phyloP scores from a whole-genome alignment of 2,888 invertebrate genomes.

The Agrochola lota region DNA sequence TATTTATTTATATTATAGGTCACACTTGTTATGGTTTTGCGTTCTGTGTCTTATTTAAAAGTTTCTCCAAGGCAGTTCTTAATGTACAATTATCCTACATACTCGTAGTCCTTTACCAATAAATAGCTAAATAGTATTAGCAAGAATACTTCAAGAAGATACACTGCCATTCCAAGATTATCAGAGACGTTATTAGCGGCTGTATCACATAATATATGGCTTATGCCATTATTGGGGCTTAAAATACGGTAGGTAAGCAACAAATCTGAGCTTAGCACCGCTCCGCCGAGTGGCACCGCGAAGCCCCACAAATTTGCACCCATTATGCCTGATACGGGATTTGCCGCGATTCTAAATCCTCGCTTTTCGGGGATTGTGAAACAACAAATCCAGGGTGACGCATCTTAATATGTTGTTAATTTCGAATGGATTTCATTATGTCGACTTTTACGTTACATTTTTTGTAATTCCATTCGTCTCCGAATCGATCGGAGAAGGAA shows the following conservation, averaged over 20 bases:
- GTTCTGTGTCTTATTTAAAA: background rate
- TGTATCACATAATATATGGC: slow-evolving; percentile 49
- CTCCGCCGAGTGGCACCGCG: slow-evolving; percentile 51
- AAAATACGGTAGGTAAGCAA: slow-evolving; percentile 63
- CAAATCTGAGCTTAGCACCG: slow-evolving; percentile 67
- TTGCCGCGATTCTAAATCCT: slow-evolving; percentile 73
- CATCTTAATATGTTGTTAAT: slow-evolving; percentile 64
- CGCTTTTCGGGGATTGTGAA: slow-evolving; percentile 68
- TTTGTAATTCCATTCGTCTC: background rate
- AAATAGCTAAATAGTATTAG: background rate
- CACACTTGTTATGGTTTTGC: background rate
- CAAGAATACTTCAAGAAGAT: background rate
- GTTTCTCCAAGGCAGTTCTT: background rate
- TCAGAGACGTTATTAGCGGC: slow-evolving; percentile 24
- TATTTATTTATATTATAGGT: background rate
- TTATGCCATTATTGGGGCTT: slow-evolving; percentile 65
- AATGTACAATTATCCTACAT: background rate
- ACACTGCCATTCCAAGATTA: slow-evolving; percentile 29
- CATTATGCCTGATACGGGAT: slow-evolving; percentile 77
- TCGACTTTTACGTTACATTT: slow-evolving; percentile 8
- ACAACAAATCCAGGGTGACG: slow-evolving; percentile 71
- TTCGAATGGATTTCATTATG: slow-evolving; percentile 41
- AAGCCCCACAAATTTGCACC: slow-evolving; percentile 78
- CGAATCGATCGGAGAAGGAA: background rate
- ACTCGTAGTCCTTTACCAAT: background rate